These are phyloP conservation scores for Sturmia bella DNA, from an alignment of 2,888 invertebrate genomes.

Conservation along the genomic window DNA sequence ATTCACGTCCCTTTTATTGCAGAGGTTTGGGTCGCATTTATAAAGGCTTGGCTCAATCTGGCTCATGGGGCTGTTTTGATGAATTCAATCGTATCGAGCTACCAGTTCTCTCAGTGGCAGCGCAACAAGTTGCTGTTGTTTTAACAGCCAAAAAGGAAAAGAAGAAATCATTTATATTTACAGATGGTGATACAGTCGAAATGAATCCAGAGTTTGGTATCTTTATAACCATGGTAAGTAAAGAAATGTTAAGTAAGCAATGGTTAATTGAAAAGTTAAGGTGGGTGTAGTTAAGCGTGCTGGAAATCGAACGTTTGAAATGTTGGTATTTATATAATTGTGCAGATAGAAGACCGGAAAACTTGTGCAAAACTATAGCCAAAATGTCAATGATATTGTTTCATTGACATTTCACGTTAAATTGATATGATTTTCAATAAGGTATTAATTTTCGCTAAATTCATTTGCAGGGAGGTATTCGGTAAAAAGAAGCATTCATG, in stretches of 20 bases:
- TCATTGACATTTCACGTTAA: too few relatives aligned
- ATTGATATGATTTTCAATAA: too few relatives aligned
- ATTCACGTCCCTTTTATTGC: constrained; percentile 68
- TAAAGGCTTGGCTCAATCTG: constrained; percentile 97
- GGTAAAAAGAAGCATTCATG: too few relatives aligned
- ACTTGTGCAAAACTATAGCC: too few relatives aligned
- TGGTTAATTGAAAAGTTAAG: too few relatives aligned
- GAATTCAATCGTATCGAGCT: constrained; percentile 98
- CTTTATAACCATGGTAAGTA: constrained; percentile 95
- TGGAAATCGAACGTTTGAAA: too few relatives aligned
- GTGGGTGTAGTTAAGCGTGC: too few relatives aligned
- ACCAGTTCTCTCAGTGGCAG: constrained; percentile 96
- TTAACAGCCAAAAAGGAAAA: constrained; percentile 96
- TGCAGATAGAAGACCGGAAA: too few relatives aligned
- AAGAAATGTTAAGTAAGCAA: background rate
- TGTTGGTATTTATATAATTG: too few relatives aligned
- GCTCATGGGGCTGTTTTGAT: constrained; percentile 99
- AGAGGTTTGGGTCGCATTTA: constrained; percentile 97
- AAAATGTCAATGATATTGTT: too few relatives aligned
- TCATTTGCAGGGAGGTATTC: too few relatives aligned
- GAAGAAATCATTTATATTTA: constrained; percentile 94
- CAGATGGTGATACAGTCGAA: constrained; percentile 95
- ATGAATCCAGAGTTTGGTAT: constrained; percentile 98
- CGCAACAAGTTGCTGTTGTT: constrained; percentile 97
- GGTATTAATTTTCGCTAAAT: too few relatives aligned